Base-by-base conservation (phyloP, 2,113 vertebrate genomes). In the Toxotes chatareus region DNA sequence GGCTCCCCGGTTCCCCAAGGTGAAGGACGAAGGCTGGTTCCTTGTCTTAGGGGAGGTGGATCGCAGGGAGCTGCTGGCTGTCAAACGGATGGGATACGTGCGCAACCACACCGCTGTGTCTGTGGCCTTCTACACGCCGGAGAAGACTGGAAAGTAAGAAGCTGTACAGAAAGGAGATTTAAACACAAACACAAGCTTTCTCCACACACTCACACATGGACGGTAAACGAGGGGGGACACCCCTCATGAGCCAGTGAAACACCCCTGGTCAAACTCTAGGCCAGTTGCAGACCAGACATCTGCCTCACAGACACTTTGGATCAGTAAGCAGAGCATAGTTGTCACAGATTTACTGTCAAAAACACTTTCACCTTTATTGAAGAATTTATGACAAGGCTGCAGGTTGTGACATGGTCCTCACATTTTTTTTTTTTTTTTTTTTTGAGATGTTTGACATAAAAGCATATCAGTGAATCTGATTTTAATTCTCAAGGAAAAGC, bases 21-120 rank as follows among this genome's bases (percentile, higher is more conserved):
- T 46, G 4, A 99, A 99, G 90, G 98, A 99, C 55, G 98, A 99
- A 93, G 98, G 97, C 69, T 99, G 98, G 98, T 95, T 99, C 95
- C 92, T 99, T 61, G 92, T 99, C 71, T 0, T 99, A 71, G 98
- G 98, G 53, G 97, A 99, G 93, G 96, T 98, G 5, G 98, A 99
- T 65, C 97, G 95, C 85, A 96, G 93, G 91, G 97, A 98, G 66
- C 96, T 99, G 73, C 94, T 99, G 10, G 98, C 97, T 53, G 77
- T 99, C 87, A 99, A 99, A 86, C 96, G 98, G 87, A 84, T 98
- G n/a, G 97, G 97, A 77, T 97, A 96, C 6, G 63, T 99, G 32
- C 95, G 96, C 79, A 96, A 94, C 80, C 90, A 73, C 74, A 95
- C 90, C 4, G 72, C 91, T 0, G 89, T 94, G 62, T 97, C 96